These are phyloP conservation scores for Yponomeuta plumbellus DNA, from an alignment of 2,888 invertebrate species.

Conservation along the genomic window DNA sequence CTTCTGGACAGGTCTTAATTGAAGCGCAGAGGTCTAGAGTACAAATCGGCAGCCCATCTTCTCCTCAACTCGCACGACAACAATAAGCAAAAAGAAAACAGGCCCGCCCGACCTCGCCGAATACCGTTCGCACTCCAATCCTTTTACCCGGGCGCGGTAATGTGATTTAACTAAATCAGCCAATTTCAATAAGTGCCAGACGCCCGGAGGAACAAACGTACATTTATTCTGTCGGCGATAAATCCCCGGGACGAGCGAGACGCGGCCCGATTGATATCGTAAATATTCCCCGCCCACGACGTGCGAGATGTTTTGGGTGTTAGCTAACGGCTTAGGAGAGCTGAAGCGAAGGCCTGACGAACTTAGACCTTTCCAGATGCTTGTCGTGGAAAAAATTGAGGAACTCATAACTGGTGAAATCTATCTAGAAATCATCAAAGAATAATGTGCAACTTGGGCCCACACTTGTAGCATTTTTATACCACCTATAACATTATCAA, in stretches of 20 bases:
- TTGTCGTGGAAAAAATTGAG: no score
- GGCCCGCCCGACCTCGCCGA: neutral
- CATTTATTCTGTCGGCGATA: conserved; percentile 56
- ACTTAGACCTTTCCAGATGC: no score
- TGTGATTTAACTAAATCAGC: conserved; percentile 68
- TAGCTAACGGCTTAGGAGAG: neutral
- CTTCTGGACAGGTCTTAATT: no score
- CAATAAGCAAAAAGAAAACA: neutral
- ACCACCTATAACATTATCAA: no score
- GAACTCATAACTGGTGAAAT: no score
- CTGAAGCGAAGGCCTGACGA: no score
- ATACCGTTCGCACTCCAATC: conserved; percentile 35
- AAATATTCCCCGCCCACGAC: conserved; percentile 43
- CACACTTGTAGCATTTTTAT: no score
- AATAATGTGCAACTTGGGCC: no score
- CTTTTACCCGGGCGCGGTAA: conserved; percentile 47
- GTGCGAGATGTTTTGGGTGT: conserved; percentile 1
- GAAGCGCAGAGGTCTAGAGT: no score
- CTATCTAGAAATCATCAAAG: no score
- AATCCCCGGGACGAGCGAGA: conserved; percentile 14
- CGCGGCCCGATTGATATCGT: conserved; percentile 29
- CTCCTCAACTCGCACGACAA: no score
- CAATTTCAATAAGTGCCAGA: conserved; percentile 72
- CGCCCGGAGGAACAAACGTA: conserved; percentile 57
- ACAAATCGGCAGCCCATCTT: no score